Evolutionary conservation across 2,797 vertebrate species (phyloP), one percentile per base, ranked within the genome.

Genomic region (Salmo trutta): DNA sequence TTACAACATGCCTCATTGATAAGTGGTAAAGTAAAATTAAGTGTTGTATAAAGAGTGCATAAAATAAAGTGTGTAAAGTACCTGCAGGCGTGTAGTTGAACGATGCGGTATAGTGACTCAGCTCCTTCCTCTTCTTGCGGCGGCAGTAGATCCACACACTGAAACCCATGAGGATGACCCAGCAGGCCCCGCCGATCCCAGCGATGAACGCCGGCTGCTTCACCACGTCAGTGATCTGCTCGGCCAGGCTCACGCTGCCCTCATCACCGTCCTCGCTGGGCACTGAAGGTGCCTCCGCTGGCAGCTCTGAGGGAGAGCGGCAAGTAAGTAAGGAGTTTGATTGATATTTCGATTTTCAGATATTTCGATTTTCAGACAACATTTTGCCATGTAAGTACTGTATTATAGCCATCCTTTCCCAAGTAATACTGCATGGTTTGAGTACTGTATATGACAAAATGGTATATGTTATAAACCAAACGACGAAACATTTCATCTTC

Each of bases 191-290:
- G 0, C 97, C 95, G 0, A 98, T 94, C 4, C 97, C 96, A 0
- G 98, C 97, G 0, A 99, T 98, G 93, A 99, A 99, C 17, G 97
- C 96, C 0, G 98, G 98, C 88, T 95, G 94, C 89, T 96, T 95
- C 81, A 96, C 96, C 85, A 99, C 94, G 4, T 94, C 95, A 0
- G 96, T 97, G 83, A 99, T 95, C 85, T 94, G 96, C 90, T 96
- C 95, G 0, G 95, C 93, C 87, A 99, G 80, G 75, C 95, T 96
- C 81, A 94, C 93, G n/a, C 92, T 94, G 88, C 94, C 92, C 74
- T 95, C 95, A 0, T 88, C 91, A 2, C 36, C 78, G 1, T 73
- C 84, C 8, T 87, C 78, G 77, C 91, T 91, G 0, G 93, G 83
- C 74, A 88, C 81, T 0, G 19, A 66, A 0, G 92, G 93, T 81